Conservation (phyloP, 2,888 invertebrate species). For the Bimastos eiseni region DNA sequence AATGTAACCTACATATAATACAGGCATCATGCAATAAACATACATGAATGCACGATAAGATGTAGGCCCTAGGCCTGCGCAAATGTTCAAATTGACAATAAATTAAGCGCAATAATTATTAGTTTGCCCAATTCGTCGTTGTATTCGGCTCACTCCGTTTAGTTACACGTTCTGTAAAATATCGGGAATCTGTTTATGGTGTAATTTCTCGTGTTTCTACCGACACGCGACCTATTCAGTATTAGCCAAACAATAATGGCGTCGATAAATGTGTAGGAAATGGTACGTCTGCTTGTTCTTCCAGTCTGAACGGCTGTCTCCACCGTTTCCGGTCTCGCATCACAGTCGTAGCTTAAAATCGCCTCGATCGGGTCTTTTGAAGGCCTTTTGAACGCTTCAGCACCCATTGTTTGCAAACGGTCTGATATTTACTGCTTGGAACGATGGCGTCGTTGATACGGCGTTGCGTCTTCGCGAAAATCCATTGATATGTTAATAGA, state of each 20-base stretch:
- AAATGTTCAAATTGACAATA: not conserved
- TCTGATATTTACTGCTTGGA: not conserved
- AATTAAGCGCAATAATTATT: not conserved
- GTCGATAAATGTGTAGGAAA: not conserved
- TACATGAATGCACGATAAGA: not conserved
- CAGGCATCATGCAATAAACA: not conserved
- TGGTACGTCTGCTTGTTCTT: not conserved
- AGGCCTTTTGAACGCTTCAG: not conserved
- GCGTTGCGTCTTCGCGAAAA: not conserved
- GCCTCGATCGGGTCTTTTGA: not conserved
- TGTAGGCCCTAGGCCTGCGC: too few relatives aligned
- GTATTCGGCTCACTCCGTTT: not conserved
- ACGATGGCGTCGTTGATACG: not conserved
- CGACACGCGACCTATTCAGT: conserved; percentile 13
- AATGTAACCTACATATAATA: not conserved
- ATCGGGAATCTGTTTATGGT: not conserved
- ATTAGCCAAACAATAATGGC: not conserved
- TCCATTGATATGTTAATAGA: not conserved
- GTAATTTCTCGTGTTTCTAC: not conserved
- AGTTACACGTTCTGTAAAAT: not conserved
- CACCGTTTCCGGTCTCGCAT: not conserved
- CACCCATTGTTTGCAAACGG: not conserved
- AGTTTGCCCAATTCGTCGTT: not conserved
- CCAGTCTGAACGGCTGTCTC: conserved; percentile 4
- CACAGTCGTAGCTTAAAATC: not conserved